Percentiles rank a stretch among this genome's conserved stretches.
Conservation (phyloP, 2,888 invertebrate species). For the Brenthis hecate region DNA sequence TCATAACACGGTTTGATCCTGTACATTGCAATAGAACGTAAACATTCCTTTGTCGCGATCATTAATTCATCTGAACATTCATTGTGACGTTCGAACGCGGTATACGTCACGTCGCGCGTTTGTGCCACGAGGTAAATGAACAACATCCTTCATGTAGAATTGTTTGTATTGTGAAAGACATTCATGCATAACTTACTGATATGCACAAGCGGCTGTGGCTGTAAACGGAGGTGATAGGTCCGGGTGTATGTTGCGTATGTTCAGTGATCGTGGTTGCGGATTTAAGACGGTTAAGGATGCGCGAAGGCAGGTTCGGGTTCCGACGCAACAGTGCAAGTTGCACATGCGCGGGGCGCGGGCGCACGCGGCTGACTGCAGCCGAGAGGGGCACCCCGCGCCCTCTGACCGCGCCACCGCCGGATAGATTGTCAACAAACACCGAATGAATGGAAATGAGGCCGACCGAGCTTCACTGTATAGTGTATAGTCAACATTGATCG, state of each 20-base stretch:
- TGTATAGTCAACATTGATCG: constrained; percentile 42
- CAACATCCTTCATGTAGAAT: constrained; percentile 54
- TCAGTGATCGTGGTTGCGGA: constrained; percentile 3
- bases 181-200: constrained; percentile 75
- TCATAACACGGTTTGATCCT: background rate
- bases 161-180: constrained; percentile 63
- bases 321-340: constrained; percentile 48
- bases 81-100: constrained; percentile 37
- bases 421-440: constrained; percentile 71
- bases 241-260: constrained; percentile 3
- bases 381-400: constrained; percentile 53
- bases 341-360: constrained; percentile 61
- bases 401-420: constrained; percentile 61
- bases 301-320: constrained; percentile 27
- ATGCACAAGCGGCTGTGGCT: constrained; percentile 52
- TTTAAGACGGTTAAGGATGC: constrained; percentile 19
- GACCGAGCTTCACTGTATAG: constrained; percentile 51
- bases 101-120: constrained; percentile 18
- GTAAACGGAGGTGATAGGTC: background rate
- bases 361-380: constrained; percentile 63
- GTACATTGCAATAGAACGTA: background rate
- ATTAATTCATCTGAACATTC: constrained; percentile 26
- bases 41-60: constrained; percentile 10
- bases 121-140: constrained; percentile 41
- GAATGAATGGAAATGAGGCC: constrained; percentile 73